These are phyloP conservation scores for Gobiocypris rarus DNA, from an alignment of 2,113 vertebrate species.

Conservation along the genomic window DNA sequence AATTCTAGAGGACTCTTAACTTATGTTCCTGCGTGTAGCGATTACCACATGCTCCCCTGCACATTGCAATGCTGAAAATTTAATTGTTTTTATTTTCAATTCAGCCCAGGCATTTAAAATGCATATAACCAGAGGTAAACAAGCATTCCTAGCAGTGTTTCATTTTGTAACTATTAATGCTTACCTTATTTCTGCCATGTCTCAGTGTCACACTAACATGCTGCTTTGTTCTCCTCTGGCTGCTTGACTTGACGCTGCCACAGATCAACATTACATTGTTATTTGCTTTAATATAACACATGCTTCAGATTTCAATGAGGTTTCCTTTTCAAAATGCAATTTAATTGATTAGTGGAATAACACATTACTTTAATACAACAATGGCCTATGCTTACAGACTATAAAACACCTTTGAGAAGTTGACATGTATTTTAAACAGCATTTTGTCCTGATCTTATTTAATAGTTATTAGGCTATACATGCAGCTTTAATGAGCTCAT, in stretches of 20 bases:
- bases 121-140: slow-evolving; percentile 82
- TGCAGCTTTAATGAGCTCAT: too few relatives aligned
- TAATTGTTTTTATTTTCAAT: slow-evolving; percentile 73
- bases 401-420: too few relatives aligned
- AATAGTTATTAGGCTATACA: too few relatives aligned
- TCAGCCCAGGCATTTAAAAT: slow-evolving; percentile 73
- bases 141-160: slow-evolving; percentile 70
- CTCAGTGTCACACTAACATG: slow-evolving; percentile 68
- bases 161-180: slow-evolving; percentile 81
- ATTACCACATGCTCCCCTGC: slow-evolving; percentile 68
- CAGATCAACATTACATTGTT: slow-evolving; percentile 65
- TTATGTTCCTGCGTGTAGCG: slow-evolving; percentile 77
- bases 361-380: background rate
- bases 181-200: slow-evolving; percentile 72
- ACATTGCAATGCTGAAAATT: slow-evolving; percentile 64
- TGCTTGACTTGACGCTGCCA: background rate
- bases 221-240: slow-evolving; percentile 62
- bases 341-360: too few relatives aligned
- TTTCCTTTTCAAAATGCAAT: too few relatives aligned
- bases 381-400: background rate
- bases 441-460: too few relatives aligned
- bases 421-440: too few relatives aligned
- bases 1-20: slow-evolving; percentile 78
- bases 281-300: slow-evolving; percentile 71
- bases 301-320: slow-evolving; percentile 41